These are phyloP conservation scores for Zosterops pallidus DNA, from an alignment of 2,113 vertebrate species.

Conservation along the genomic window DNA sequence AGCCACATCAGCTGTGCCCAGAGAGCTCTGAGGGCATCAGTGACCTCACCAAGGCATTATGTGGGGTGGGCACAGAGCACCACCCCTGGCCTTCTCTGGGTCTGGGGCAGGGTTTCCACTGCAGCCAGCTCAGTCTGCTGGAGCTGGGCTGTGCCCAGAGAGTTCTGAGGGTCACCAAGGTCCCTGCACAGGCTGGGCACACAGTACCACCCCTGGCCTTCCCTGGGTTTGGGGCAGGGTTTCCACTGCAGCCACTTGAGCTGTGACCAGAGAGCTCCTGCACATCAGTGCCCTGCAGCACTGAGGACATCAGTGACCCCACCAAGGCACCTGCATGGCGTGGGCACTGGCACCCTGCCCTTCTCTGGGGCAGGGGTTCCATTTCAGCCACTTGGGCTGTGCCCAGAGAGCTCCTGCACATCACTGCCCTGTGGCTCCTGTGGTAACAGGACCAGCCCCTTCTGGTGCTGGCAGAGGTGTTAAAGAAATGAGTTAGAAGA, in stretches of 20 bases:
- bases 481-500: neutral
- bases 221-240: neutral
- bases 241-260: neutral
- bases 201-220: neutral
- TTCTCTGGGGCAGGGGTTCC: rapidly evolving
- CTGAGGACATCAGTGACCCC: slow-evolving; percentile 87
- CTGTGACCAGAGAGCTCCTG: neutral
- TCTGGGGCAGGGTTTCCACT: neutral
- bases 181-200: neutral
- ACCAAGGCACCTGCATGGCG: slow-evolving; percentile 70
- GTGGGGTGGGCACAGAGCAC: neutral
- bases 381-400: neutral
- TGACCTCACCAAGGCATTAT: slow-evolving; percentile 86
- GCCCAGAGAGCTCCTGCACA: rapidly evolving
- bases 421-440: rapidly evolving
- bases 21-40: slow-evolving; percentile 56
- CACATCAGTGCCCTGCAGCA: too few relatives aligned
- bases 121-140: too few relatives aligned
- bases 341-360: neutral
- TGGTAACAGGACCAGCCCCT: neutral
- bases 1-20: neutral
- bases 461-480: neutral
- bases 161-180: slow-evolving; percentile 78
- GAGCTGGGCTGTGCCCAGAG: neutral
- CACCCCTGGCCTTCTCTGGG: too few relatives aligned